Evolutionary conservation across 2,888 invertebrate species (phyloP).

Genomic region (Glyphotaelius pellucidus): DNA sequence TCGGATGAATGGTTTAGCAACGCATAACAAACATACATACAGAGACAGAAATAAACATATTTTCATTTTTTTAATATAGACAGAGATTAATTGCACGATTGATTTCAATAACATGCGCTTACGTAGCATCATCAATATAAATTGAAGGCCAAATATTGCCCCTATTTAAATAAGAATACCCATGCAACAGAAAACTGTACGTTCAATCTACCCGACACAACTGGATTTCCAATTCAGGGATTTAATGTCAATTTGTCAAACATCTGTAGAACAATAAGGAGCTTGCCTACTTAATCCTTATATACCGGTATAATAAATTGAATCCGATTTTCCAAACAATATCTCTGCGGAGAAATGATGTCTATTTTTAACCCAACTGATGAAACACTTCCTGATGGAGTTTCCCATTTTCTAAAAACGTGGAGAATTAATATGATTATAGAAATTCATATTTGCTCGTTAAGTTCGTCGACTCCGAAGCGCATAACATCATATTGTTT

Average conservation of each 20-base stretch:
- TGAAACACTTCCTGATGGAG: background rate
- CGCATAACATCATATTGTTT: background rate
- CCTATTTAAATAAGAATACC: background rate
- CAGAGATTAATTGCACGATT: background rate
- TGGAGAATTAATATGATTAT: background rate
- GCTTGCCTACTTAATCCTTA: background rate
- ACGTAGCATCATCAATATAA: background rate
- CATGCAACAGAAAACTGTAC: background rate
- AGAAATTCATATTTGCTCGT: conserved; percentile 7
- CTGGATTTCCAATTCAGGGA: background rate
- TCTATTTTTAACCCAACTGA: background rate
- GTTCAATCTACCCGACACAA: background rate
- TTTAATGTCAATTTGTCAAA: background rate
- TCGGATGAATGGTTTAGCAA: too few species aligned
- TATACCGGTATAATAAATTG: background rate
- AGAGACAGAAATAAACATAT: too few species aligned
- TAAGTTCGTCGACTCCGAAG: conserved; percentile 16
- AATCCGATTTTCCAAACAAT: background rate
- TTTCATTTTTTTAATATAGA: too few species aligned
- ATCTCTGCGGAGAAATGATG: background rate
- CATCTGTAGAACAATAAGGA: background rate
- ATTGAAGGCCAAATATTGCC: background rate
- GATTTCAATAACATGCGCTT: background rate
- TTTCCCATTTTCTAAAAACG: background rate
- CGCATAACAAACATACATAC: too few species aligned